Percentiles rank a stretch among this genome's conserved stretches.
phyloP scores from a whole-genome alignment of 1,140 invertebrate species.

The Bemisia tabaci region DNA sequence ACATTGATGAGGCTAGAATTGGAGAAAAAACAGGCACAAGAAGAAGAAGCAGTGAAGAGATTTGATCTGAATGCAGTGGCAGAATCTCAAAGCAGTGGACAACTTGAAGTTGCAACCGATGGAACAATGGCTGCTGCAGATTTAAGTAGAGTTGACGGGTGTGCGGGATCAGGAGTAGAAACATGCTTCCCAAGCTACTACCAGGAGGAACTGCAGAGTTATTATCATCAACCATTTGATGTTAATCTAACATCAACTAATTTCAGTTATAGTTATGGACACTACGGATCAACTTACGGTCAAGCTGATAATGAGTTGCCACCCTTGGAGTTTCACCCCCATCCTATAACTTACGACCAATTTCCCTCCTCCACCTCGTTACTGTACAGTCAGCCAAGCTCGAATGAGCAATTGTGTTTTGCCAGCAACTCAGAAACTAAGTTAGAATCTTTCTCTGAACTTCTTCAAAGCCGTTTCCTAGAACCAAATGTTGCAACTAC shows the following conservation, averaged over 20 bases:
- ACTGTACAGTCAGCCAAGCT: neutral
- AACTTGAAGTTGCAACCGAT: neutral
- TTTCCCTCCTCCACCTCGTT: slow-evolving; percentile 1
- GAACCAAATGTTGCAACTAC: slow-evolving; percentile 23
- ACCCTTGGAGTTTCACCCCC: slow-evolving; percentile 10
- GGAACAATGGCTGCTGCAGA: neutral
- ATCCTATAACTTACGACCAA: slow-evolving; percentile 7
- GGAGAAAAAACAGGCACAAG: slow-evolving; percentile 55
- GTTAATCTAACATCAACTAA: slow-evolving; percentile 22
- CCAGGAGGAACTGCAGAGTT: neutral
- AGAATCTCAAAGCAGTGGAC: neutral
- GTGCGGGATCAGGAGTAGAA: slow-evolving; percentile 40
- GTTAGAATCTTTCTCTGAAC: slow-evolving; percentile 52
- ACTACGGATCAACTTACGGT: slow-evolving; percentile 14
- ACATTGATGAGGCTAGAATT: slow-evolving; percentile 88
- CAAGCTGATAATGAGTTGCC: slow-evolving; percentile 9
- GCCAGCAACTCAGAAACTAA: slow-evolving; percentile 41
- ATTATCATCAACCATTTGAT: neutral
- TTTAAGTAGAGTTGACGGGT: neutral
- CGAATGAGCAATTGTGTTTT: neutral
- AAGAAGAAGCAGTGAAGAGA: slow-evolving; percentile 19
- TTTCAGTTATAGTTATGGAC: slow-evolving; percentile 24
- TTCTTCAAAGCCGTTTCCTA: slow-evolving; percentile 42
- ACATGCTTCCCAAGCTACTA: slow-evolving; percentile 38
- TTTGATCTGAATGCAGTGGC: slow-evolving; percentile 3